These are phyloP conservation scores for Lycodopsis pacificus DNA, from an alignment of 2,797 vertebrate genomes.

Conservation along the genomic window DNA sequence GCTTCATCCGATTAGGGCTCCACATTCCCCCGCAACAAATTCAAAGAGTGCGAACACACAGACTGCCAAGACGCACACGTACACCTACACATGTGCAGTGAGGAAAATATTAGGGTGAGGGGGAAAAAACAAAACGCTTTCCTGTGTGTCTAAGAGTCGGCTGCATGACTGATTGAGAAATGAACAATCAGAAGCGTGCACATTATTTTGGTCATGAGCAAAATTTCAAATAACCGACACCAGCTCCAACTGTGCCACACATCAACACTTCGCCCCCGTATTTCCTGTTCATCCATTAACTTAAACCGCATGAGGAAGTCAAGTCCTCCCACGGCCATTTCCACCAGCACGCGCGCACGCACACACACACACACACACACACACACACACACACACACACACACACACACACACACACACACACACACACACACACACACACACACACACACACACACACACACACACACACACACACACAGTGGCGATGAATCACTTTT, in stretches of 20 bases:
- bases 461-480: neutral
- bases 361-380: slow-evolving; percentile 2
- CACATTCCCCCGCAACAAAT: slow-evolving; percentile 45
- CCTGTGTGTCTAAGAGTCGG: neutral
- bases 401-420: neutral
- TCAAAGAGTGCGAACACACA: neutral
- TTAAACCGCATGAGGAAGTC: slow-evolving; percentile 69
- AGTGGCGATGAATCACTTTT: slow-evolving; percentile 49
- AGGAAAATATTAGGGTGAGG: slow-evolving; percentile 27
- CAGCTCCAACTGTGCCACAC: slow-evolving; percentile 17
- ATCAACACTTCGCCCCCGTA: slow-evolving; percentile 53
- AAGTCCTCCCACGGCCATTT: slow-evolving; percentile 77
- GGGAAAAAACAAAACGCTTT: neutral
- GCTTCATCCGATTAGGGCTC: slow-evolving; percentile 52
- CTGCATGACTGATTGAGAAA: slow-evolving; percentile 25
- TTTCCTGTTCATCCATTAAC: slow-evolving; percentile 78
- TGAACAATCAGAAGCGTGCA: slow-evolving; percentile 30
- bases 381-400: neutral
- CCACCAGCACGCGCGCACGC: slow-evolving; percentile 49
- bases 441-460: slow-evolving; percentile 1
- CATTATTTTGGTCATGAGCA: slow-evolving; percentile 39
- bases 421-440: neutral
- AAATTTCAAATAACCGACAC: slow-evolving; percentile 44
- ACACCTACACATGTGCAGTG: neutral
- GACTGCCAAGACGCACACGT: neutral